Conservation (phyloP, 1,140 invertebrate species). For the Diprion similis region DNA sequence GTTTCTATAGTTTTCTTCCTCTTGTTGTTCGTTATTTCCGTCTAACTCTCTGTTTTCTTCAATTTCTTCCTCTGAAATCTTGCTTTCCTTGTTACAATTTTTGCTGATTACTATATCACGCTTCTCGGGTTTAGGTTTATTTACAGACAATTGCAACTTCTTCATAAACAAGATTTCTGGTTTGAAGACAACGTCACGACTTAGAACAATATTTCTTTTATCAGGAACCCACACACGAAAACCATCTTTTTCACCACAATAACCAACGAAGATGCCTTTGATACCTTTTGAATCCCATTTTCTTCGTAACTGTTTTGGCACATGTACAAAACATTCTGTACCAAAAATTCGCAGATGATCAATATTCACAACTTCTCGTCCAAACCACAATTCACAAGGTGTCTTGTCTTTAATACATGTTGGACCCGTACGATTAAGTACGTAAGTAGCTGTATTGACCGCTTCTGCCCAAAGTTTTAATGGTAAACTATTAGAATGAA, state of each 20-base stretch:
- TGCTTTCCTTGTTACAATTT: neutral
- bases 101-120: neutral
- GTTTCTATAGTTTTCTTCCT: neutral
- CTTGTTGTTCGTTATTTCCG: neutral
- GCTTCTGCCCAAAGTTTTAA: constrained; percentile 18
- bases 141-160: neutral
- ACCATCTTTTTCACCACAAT: constrained; percentile 33
- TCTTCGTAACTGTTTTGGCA: constrained; percentile 35
- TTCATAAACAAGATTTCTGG: neutral
- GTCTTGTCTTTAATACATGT: too few species aligned
- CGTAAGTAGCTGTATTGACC: too few species aligned
- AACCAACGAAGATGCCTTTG: constrained; percentile 41
- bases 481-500: constrained; percentile 21
- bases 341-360: too few species aligned
- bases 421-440: too few species aligned
- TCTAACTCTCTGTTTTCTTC: neutral
- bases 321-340: constrained; percentile 20
- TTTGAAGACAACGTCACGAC: constrained; percentile 36
- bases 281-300: constrained; percentile 43
- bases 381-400: too few species aligned
- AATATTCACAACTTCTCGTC: too few species aligned
- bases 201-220: constrained; percentile 28
- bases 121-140: neutral
- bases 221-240: constrained; percentile 34
- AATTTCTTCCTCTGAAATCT: neutral